Percentiles rank a stretch among this genome's conserved stretches.
These are phyloP conservation scores for Andricus quercusramuli DNA, from an alignment of 2,888 invertebrate species.

Conservation along the genomic window DNA sequence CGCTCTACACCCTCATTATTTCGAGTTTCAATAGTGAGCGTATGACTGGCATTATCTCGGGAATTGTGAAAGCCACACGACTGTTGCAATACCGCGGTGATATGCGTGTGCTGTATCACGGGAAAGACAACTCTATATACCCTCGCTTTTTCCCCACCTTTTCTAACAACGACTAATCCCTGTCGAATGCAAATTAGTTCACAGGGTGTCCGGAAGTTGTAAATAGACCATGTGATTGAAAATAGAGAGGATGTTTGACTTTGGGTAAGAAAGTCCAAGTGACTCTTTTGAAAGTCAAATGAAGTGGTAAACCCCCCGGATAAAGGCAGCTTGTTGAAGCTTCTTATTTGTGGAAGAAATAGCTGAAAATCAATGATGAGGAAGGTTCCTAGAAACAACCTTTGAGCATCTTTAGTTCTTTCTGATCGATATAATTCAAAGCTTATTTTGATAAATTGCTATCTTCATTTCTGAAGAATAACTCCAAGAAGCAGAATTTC, in stretches of 20 bases:
- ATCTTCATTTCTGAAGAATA: too few relatives aligned
- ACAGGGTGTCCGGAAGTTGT: not conserved
- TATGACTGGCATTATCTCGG: slow-evolving; percentile 65
- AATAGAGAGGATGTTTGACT: not conserved
- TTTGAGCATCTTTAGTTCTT: too few relatives aligned
- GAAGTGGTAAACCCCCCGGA: not conserved
- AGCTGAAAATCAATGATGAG: not conserved
- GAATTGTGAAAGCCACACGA: slow-evolving; percentile 57
- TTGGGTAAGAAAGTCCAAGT: slow-evolving; percentile 1
- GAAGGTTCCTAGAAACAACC: not conserved
- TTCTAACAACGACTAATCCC: slow-evolving; percentile 5
- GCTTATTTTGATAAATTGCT: not conserved
- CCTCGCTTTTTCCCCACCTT: not conserved
- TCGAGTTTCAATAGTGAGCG: slow-evolving; percentile 56
- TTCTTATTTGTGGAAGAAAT: not conserved
- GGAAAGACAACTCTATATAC: not conserved
- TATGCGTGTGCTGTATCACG: slow-evolving; percentile 38
- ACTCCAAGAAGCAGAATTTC: too few relatives aligned
- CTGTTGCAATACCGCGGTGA: slow-evolving; percentile 47
- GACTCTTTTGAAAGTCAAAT: slow-evolving; percentile 26
- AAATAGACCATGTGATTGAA: not conserved
- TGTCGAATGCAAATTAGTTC: not conserved
- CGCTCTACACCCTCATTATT: slow-evolving; percentile 51
- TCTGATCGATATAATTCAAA: not conserved
- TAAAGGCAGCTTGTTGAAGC: not conserved